phyloP scores from a whole-genome alignment of 2,888 invertebrate species.

The Empis livida region DNA sequence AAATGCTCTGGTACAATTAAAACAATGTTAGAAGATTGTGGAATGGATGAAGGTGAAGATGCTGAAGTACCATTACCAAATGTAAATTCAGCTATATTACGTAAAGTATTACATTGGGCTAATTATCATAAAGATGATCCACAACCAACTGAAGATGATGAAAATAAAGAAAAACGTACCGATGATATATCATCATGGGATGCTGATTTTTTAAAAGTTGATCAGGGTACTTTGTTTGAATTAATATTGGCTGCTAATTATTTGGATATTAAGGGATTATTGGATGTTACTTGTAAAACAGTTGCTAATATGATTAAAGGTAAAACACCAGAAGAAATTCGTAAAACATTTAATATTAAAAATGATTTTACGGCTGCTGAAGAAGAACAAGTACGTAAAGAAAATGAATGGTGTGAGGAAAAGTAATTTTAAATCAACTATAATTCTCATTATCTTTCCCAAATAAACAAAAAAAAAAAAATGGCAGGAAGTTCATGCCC shows the following conservation, averaged over 20 bases:
- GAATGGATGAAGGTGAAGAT: slow-evolving; percentile 80
- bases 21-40: slow-evolving; percentile 88
- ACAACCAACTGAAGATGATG: slow-evolving; percentile 86
- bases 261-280: slow-evolving; percentile 79
- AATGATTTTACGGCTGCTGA: slow-evolving; percentile 89
- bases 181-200: slow-evolving; percentile 98
- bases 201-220: slow-evolving; percentile 92
- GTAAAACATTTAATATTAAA: slow-evolving; percentile 90
- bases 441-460: too few relatives aligned
- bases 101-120: slow-evolving; percentile 82
- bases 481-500: too few relatives aligned
- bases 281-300: slow-evolving; percentile 94
- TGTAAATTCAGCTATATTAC: slow-evolving; percentile 86
- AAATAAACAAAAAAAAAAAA: too few relatives aligned
- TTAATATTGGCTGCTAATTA: slow-evolving; percentile 91
- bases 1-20: slow-evolving; percentile 97
- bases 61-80: slow-evolving; percentile 90
- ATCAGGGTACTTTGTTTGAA: slow-evolving; percentile 84
- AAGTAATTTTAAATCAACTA: background rate
- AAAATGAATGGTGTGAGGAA: slow-evolving; percentile 60
- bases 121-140: slow-evolving; percentile 87
- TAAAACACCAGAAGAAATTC: slow-evolving; percentile 87
- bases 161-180: slow-evolving; percentile 87
- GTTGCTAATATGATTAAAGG: slow-evolving; percentile 96
- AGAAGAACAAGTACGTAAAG: slow-evolving; percentile 91